Evolutionary conservation across 2,888 invertebrate genomes (phyloP), one percentile per base, ranked within the genome.

Genomic region (Ichneumoninae sp.): DNA sequence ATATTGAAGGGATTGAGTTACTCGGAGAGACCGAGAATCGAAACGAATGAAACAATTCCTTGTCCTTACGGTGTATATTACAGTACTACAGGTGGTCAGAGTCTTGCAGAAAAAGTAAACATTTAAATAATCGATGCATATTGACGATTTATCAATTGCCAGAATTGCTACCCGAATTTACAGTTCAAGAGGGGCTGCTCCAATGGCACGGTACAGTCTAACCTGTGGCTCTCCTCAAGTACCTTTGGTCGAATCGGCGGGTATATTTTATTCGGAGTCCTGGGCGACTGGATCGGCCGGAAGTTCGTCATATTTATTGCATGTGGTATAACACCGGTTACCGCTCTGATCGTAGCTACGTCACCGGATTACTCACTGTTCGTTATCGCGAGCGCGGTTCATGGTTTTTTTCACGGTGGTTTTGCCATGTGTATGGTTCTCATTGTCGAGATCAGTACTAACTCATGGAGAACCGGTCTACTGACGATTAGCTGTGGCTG

Each of bases 401-500:
- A 88, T 72, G 86, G 86, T 19, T 88, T 88, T 47, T 87, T 87
- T 50, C 86, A 88, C 57, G 86, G 87, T 60, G 88, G 88, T 8
- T 88, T 88, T n/a, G 74, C 82, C 47, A 75, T 85, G 22, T 83
- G 65, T 36, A 75, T 86, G 65, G 65, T 88, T n/a, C 76, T 88
- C 33, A 77, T 88, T 22, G 62, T 83, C n/a, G 88, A 88, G 60
- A 86, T 87, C 16, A 87, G 85, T 52, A 85, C 83, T 8, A 88
- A 88, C 80, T 40, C 76, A 0, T 84, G 83, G 80, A 85, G 88
- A 76, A 86, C 87, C 1, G 80, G 81, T 44, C 62, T 88, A 6
- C 52, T 87, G 60, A 83, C 84, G 0, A 80, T 88, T 16, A 86
- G 78, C 7, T 86, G 84, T 65, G 66, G 86, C 33, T 84, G 80